A percentile compares a stretch with the other conserved stretches of the same genome.
Conservation (phyloP, 2,113 vertebrate species). For the Theristicus caerulescens region DNA sequence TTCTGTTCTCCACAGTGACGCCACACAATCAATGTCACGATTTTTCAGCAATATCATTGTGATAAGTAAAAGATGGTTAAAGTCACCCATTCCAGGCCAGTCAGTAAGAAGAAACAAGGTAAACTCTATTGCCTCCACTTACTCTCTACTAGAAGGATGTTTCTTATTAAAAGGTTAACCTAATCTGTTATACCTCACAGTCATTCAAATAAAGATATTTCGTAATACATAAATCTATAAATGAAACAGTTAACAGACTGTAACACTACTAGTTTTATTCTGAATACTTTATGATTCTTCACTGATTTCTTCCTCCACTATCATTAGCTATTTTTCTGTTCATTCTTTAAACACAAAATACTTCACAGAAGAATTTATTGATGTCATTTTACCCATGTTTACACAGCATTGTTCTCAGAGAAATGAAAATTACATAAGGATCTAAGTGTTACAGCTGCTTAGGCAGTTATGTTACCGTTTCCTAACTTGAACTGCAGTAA, state of each 20-base stretch:
- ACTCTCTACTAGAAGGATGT: not conserved
- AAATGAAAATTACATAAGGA: not conserved
- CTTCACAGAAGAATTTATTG: not conserved
- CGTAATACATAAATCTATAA: not conserved
- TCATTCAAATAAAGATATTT: not conserved
- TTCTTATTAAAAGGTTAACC: not conserved
- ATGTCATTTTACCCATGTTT: not conserved
- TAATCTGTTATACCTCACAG: not conserved
- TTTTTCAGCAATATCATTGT: not conserved
- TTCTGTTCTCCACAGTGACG: not conserved
- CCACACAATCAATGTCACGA: accelerated
- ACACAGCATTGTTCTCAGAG: not conserved
- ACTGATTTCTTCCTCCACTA: not conserved
- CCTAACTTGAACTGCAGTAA: not conserved
- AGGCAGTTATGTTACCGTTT: not conserved
- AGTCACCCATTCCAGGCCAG: not conserved
- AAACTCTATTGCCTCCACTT: not conserved
- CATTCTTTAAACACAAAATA: not conserved
- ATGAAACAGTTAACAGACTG: not conserved
- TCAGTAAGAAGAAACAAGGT: not conserved
- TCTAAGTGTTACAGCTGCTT: not conserved
- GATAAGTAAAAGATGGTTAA: not conserved
- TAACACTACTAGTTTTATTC: not conserved
- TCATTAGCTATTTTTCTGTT: not conserved
- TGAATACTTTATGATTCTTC: not conserved